A percentile compares a stretch with the other conserved stretches of the same genome.
Evolutionary conservation across 2,888 invertebrate species (phyloP).

Genomic region (Notocelia uddmanniana): DNA sequence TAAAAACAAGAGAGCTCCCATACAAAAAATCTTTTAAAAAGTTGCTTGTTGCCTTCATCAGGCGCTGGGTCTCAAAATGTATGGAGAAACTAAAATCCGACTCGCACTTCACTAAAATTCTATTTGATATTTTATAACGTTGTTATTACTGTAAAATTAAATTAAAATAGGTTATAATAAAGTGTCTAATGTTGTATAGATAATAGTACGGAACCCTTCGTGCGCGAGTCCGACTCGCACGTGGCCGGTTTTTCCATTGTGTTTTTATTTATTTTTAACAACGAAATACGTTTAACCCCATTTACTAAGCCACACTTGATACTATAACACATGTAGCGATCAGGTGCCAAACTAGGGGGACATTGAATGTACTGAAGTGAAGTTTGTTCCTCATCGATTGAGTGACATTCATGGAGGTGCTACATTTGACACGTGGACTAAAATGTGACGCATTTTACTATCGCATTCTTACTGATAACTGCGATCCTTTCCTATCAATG

Average conservation of each 20-base stretch:
- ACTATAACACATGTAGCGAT: slow-evolving; percentile 20
- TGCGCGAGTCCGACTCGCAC: too few relatives aligned
- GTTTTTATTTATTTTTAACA: not conserved
- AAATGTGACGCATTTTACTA: not conserved
- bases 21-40: too few relatives aligned
- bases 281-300: not conserved
- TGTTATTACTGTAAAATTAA: too few relatives aligned
- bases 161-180: too few relatives aligned
- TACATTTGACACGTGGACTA: not conserved
- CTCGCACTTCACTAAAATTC: too few relatives aligned
- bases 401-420: slow-evolving; percentile 15
- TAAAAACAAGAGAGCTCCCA: too few relatives aligned
- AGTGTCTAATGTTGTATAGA: too few relatives aligned
- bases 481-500: not conserved
- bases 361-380: slow-evolving; percentile 13
- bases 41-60: too few relatives aligned
- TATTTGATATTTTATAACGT: too few relatives aligned
- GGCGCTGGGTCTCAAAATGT: too few relatives aligned
- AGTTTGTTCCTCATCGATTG: slow-evolving; percentile 8
- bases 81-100: too few relatives aligned
- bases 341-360: slow-evolving; percentile 31
- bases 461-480: not conserved
- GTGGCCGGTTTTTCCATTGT: not conserved
- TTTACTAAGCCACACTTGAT: slow-evolving; percentile 26
- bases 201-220: too few relatives aligned